Percentiles rank a stretch among this genome's conserved stretches.
Conservation (phyloP, 2,113 vertebrate genomes). For the Elgaria multicarinata region DNA sequence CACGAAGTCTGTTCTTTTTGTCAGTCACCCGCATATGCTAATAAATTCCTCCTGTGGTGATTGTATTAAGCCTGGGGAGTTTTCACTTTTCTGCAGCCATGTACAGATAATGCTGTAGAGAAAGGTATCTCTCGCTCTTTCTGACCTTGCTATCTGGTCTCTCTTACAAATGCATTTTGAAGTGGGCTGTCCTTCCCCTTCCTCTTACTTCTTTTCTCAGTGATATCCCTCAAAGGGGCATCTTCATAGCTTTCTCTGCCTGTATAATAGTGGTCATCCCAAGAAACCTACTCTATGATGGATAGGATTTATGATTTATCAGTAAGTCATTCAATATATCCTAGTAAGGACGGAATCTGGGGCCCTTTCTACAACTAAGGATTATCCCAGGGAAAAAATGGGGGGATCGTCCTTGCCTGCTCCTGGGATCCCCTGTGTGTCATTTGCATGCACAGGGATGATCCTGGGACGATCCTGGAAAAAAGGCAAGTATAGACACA, state of each 20-base stretch:
- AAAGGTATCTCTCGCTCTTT: background rate
- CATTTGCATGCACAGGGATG: too few species aligned
- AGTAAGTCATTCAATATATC: background rate
- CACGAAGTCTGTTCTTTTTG: background rate
- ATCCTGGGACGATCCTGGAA: too few species aligned
- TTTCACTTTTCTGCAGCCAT: background rate
- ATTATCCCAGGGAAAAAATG: too few species aligned
- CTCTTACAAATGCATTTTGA: background rate
- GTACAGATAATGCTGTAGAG: slow-evolving; percentile 2
- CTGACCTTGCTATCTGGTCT: background rate
- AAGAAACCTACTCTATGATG: background rate
- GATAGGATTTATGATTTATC: background rate
- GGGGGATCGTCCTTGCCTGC: too few species aligned
- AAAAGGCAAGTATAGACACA: too few species aligned
- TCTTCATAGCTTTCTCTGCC: background rate
- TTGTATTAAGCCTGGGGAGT: background rate
- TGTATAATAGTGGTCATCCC: background rate
- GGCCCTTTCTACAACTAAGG: too few species aligned
- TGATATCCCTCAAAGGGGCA: background rate
- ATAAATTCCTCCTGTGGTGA: background rate
- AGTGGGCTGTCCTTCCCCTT: background rate
- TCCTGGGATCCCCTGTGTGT: too few species aligned
- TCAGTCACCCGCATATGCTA: background rate
- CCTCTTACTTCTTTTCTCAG: background rate
- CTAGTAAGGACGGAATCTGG: too few species aligned